phyloP scores from a whole-genome alignment of 1,140 invertebrate species.

The Reticulitermes speratus region DNA sequence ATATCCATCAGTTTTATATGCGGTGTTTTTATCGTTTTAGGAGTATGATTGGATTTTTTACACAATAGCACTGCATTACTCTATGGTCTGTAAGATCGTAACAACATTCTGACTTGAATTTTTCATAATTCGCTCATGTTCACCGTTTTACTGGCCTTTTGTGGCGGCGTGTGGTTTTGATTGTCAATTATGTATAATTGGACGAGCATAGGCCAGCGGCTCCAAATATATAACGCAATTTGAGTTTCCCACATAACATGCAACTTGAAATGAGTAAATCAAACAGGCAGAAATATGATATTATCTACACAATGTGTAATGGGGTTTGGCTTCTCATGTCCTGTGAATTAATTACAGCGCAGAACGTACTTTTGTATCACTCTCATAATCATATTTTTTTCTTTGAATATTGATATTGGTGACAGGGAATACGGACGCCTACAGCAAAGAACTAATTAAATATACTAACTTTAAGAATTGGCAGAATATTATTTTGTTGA shows the following conservation, averaged over 20 bases:
- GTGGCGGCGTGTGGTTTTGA: not conserved
- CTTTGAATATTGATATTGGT: no score
- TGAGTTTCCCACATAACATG: not conserved
- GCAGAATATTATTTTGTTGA: no score
- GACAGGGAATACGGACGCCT: no score
- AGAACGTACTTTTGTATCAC: no score
- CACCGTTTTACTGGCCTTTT: not conserved
- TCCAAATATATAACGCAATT: not conserved
- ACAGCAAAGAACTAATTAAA: no score
- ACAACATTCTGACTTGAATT: not conserved
- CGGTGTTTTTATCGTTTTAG: no score
- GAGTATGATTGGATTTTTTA: not conserved
- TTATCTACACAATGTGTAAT: not conserved
- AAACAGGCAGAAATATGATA: not conserved
- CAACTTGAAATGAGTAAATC: not conserved
- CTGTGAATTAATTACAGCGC: no score
- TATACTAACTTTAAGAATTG: no score
- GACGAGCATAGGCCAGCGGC: not conserved
- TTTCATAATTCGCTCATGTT: not conserved
- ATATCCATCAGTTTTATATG: no score
- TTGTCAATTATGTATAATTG: not conserved
- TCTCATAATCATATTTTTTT: no score
- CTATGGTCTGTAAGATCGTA: not conserved
- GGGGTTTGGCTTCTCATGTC: no score
- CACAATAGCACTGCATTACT: not conserved